These are phyloP conservation scores for Eptesicus fuscus DNA, from an alignment of 2,113 vertebrate genomes.

Conservation along the genomic window DNA sequence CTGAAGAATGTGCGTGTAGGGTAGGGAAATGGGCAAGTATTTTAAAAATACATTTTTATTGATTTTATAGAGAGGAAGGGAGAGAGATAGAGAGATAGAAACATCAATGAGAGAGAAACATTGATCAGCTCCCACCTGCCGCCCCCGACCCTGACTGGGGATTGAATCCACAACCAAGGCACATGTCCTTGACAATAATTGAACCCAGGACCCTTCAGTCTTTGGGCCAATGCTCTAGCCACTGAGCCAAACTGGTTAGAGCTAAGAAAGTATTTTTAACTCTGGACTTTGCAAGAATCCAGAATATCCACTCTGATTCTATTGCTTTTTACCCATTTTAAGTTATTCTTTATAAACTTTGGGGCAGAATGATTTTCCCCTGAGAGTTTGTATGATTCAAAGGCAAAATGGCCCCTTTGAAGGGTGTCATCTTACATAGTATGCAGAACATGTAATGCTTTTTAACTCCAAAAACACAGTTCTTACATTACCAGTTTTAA, in stretches of 20 bases:
- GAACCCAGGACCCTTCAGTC: too few relatives aligned
- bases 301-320: background rate
- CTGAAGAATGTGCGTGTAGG: background rate
- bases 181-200: too few relatives aligned
- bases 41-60: background rate
- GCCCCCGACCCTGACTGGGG: too few relatives aligned
- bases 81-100: too few relatives aligned
- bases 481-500: slow-evolving; percentile 77
- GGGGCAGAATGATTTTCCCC: background rate
- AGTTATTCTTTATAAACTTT: background rate
- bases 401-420: background rate
- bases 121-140: too few relatives aligned
- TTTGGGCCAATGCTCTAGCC: too few relatives aligned
- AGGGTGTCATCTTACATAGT: slow-evolving; percentile 15
- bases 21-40: background rate
- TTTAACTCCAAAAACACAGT: slow-evolving; percentile 65
- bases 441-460: slow-evolving; percentile 66
- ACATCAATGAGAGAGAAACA: too few relatives aligned
- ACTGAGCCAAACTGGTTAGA: too few relatives aligned
- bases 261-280: background rate
- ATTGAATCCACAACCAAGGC: too few relatives aligned
- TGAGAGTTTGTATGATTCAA: background rate
- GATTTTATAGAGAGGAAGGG: too few relatives aligned
- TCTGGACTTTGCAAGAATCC: background rate
- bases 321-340: background rate